Conservation (phyloP, 2,113 vertebrate genomes). For the Burhinus bistriatus region DNA sequence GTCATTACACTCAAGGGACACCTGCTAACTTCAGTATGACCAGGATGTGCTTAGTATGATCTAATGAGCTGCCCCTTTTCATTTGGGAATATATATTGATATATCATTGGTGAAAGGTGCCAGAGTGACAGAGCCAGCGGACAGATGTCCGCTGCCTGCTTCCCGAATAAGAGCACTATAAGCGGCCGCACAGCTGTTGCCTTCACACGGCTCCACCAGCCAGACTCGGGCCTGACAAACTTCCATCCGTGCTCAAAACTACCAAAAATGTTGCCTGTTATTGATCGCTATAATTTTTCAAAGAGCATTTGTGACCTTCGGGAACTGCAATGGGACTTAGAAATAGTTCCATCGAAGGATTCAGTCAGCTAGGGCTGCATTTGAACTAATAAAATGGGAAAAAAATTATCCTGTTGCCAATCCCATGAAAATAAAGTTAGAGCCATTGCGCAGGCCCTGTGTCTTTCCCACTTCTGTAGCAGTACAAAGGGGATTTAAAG, state of each 20-base stretch:
- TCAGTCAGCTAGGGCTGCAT: background rate
- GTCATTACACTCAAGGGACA: background rate
- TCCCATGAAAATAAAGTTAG: background rate
- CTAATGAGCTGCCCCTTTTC: background rate
- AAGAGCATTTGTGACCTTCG: background rate
- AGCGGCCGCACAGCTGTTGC: background rate
- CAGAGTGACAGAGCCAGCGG: background rate
- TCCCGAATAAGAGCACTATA: background rate
- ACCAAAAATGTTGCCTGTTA: background rate
- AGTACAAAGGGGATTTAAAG: conserved; percentile 51
- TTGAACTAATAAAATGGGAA: background rate
- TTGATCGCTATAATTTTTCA: background rate
- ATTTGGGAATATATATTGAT: background rate
- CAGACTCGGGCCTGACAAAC: background rate
- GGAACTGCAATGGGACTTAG: background rate
- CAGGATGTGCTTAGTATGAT: background rate
- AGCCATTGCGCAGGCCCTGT: background rate
- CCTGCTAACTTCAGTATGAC: background rate
- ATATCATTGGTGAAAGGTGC: background rate
- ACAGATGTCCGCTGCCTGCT: background rate
- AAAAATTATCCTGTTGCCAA: background rate
- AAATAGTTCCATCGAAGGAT: background rate
- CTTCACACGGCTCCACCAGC: background rate
- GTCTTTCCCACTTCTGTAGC: background rate
- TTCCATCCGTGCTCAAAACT: background rate